Evolutionary conservation across 2,888 invertebrate genomes (phyloP), one percentile per base, ranked within the genome.

Genomic region (Caenorhabditis sulstoni): DNA sequence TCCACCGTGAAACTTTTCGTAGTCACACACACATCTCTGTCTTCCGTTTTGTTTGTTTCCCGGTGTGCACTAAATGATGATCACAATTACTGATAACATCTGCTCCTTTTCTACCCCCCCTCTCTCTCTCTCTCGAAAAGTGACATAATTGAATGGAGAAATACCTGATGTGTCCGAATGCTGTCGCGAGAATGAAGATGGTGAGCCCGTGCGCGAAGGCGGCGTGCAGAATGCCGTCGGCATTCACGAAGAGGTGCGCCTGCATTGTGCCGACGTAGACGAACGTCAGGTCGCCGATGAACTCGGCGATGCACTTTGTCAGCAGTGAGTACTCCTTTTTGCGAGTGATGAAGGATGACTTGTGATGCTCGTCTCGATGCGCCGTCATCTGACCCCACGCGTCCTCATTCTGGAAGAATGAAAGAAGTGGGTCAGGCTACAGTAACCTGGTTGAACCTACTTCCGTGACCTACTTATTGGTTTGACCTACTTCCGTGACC

Each of bases 111-210:
- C 29, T 29, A n/a, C n/a, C n/a, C n/a, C n/a, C n/a, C n/a, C 29
- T 3, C 29, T 29, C 29, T 29, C 29, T 29, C 29, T 29, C 3
- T 3, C 29, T 29, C 29, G 4, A 7, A 3, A 29, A 29, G 4
- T 7, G 7, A 29, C 7, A 29, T 29, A 29, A 3, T 16, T 5
- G 11, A 16, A n/a, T 3, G 29, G 14, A 14, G 4, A 7, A 29
- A 7, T 59, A 87, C 87, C 87, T 87, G 59, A 88, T 87, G 77
- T 87, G 87, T 29, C 88, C 88, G 44, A 88, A 58, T 1, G 81
- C 74, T 0, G 85, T 77, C n/a, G 80, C 85, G 12, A 88, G 74
- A 29, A 87, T 65, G 73, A 85, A 86, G 41, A 88, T 88, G 9
- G 86, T 81, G 53, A 88, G 70, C 41, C 88, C 88, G 66, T 88